A percentile compares a stretch with the other conserved stretches of the same genome.
These are phyloP conservation scores for Chondrosia reniformis DNA, from an alignment of 37 sponge, comb jelly and placozoan genomes.

Conservation along the genomic window DNA sequence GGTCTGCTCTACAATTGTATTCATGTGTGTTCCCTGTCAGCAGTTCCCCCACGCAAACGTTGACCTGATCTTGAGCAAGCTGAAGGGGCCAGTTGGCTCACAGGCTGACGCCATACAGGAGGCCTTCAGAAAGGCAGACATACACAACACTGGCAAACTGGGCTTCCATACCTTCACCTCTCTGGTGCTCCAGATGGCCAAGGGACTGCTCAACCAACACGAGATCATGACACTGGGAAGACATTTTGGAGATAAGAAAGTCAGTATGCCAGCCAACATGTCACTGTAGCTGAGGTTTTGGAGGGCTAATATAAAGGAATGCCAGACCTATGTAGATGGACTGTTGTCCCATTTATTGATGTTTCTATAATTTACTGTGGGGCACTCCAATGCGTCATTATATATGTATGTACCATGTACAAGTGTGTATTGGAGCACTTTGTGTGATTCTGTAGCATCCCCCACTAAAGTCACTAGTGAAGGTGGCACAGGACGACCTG, in stretches of 20 bases:
- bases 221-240: slow-evolving; percentile 85
- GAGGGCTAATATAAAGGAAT: too few relatives aligned
- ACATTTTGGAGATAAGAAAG: slow-evolving; percentile 62
- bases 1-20: neutral
- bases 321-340: too few relatives aligned
- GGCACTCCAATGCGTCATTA: neutral
- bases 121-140: slow-evolving; percentile 40
- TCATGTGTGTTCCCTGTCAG: neutral
- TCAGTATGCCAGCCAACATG: neutral
- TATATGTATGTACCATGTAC: neutral
- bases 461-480: slow-evolving; percentile 41
- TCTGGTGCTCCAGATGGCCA: slow-evolving; percentile 45
- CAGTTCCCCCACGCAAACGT: slow-evolving; percentile 83
- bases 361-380: too few relatives aligned
- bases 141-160: slow-evolving; percentile 26
- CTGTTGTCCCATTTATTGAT: too few relatives aligned
- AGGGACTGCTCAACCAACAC: slow-evolving; percentile 74
- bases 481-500: slow-evolving; percentile 52
- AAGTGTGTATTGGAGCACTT: too few relatives aligned
- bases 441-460: slow-evolving; percentile 36
- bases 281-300: too few relatives aligned
- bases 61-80: slow-evolving; percentile 52
- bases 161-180: slow-evolving; percentile 25
- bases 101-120: slow-evolving; percentile 29
- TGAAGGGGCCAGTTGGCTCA: slow-evolving; percentile 55